A percentile compares a stretch with the other conserved stretches of the same genome.
Conservation (phyloP, 2,888 invertebrate genomes). For the Zootermopsis nevadensis region DNA sequence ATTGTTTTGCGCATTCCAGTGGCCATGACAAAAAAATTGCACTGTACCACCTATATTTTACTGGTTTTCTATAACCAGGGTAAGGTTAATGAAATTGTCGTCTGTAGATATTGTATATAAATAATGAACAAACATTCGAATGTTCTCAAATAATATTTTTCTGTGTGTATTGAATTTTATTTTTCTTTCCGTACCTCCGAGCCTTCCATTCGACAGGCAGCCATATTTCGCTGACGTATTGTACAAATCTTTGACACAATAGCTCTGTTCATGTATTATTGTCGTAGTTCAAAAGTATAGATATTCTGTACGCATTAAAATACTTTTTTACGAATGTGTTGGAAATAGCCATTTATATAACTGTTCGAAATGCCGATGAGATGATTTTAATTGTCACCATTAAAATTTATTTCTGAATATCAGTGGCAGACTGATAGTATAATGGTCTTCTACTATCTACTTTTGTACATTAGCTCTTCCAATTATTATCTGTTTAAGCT, state of each 20-base stretch:
- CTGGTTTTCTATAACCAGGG: no score
- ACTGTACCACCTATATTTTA: no score
- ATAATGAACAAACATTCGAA: no score
- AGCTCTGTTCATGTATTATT: not conserved
- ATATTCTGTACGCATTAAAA: not conserved
- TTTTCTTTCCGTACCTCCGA: not conserved
- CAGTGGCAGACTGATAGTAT: not conserved
- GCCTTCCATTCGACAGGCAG: not conserved
- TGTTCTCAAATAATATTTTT: no score
- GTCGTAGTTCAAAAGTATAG: not conserved
- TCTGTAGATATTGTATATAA: no score
- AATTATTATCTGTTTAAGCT: not conserved
- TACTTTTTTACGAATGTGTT: not conserved
- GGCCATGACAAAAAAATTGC: no score
- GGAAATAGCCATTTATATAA: not conserved
- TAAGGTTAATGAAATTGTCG: no score
- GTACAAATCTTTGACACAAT: not conserved
- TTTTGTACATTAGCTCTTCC: not conserved
- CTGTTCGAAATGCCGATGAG: not conserved
- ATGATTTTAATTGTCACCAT: conserved; percentile 19
- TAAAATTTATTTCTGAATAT: conserved; percentile 19
- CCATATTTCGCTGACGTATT: not conserved
- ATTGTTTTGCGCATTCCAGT: no score
- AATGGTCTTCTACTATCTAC: not conserved
- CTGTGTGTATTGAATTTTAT: no score